A percentile compares a stretch with the other conserved stretches of the same genome.
Conservation (phyloP, 2,113 vertebrate species). For the Sinocyclocheilus anophthalmus region DNA sequence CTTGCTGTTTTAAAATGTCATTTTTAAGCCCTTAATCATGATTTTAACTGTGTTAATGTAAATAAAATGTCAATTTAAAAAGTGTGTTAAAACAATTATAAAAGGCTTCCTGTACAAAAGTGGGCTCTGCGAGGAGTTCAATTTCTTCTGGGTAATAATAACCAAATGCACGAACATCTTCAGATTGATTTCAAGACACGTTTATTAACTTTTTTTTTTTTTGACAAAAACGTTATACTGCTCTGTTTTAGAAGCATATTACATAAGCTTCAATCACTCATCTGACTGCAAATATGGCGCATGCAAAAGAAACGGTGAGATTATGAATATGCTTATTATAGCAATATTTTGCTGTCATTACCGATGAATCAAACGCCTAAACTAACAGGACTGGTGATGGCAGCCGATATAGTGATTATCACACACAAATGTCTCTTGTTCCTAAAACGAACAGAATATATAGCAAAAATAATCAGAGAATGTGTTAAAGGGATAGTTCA, state of each 20-base stretch:
- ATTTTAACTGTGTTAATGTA: constrained; percentile 71
- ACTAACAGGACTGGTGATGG: constrained; percentile 15
- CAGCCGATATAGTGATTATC: constrained; percentile 10
- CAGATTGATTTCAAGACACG: constrained; percentile 61
- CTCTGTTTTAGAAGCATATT: constrained; percentile 57
- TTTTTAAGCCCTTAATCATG: constrained; percentile 45
- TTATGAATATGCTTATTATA: constrained; percentile 50
- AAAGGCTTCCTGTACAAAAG: background rate
- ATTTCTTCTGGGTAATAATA: background rate
- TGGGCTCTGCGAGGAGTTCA: background rate
- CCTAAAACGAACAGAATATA: constrained; percentile 47
- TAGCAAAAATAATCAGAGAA: constrained; percentile 14
- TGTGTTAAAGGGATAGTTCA: constrained; percentile 32
- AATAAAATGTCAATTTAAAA: constrained; percentile 67
- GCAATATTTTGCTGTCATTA: constrained; percentile 44
- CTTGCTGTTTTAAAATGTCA: constrained; percentile 44
- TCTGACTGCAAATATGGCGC: constrained; percentile 71
- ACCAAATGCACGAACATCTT: background rate
- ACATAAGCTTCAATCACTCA: constrained; percentile 61
- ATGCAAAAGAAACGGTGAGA: constrained; percentile 70
- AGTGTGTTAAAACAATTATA: background rate
- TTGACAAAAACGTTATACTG: constrained; percentile 67
- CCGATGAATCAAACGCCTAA: constrained; percentile 50
- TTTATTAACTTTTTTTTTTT: constrained; percentile 69
- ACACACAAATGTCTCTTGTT: constrained; percentile 37